Percentiles rank a stretch among this genome's conserved stretches.
Conservation (phyloP, 2,888 invertebrate species). For the Acronicta psi region DNA sequence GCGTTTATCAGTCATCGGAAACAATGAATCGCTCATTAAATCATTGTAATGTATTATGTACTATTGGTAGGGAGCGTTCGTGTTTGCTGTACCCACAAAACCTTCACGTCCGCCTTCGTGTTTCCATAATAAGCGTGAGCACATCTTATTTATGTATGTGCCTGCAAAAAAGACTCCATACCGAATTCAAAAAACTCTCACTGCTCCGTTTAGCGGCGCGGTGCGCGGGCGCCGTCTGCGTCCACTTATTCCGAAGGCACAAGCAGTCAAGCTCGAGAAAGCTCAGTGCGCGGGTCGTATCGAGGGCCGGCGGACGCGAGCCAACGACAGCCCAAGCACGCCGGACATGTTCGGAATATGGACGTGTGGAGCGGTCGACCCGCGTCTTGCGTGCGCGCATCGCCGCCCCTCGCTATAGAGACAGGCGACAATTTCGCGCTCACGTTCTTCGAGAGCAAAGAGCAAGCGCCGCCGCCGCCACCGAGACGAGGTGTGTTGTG, state of each 20-base stretch:
- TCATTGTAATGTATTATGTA: constrained; percentile 18
- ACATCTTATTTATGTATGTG: constrained; percentile 50
- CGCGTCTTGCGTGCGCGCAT: constrained; percentile 90
- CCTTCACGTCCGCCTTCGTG: no score
- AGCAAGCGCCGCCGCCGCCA: constrained; percentile 80
- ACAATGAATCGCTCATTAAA: constrained; percentile 18
- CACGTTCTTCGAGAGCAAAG: constrained; percentile 93
- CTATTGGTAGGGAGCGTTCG: constrained; percentile 24
- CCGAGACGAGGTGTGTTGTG: constrained; percentile 76
- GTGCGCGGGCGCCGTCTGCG: constrained; percentile 61
- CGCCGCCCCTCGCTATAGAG: constrained; percentile 91
- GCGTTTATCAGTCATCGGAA: not conserved
- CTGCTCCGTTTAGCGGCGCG: constrained; percentile 61
- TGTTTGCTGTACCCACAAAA: constrained; percentile 24
- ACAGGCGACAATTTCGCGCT: constrained; percentile 94
- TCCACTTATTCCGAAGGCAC: constrained; percentile 54
- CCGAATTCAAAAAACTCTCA: constrained; percentile 66
- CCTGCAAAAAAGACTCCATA: constrained; percentile 54
- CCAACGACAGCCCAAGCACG: constrained; percentile 62
- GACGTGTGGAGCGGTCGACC: constrained; percentile 93
- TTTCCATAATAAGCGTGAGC: constrained; percentile 37
- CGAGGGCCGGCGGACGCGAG: constrained; percentile 81
- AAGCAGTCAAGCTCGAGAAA: constrained; percentile 66
- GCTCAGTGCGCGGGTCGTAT: constrained; percentile 81
- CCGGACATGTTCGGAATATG: constrained; percentile 88